These are phyloP conservation scores for Sebastes fasciatus DNA, from an alignment of 2,113 vertebrate species.

Conservation along the genomic window DNA sequence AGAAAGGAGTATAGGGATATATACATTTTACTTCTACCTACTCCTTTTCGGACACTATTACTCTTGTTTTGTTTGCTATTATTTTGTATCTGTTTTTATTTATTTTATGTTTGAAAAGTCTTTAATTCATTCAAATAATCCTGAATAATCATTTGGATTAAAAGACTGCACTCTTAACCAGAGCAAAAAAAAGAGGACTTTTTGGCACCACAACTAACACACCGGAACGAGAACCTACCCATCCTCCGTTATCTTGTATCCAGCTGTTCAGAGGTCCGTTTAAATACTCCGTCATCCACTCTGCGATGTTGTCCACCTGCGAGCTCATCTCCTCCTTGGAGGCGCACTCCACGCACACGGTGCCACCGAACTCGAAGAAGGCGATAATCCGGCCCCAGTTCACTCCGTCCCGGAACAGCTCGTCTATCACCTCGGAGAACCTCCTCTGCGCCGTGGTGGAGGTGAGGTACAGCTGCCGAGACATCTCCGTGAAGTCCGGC, in stretches of 20 bases:
- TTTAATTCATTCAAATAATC: slow-evolving; percentile 55
- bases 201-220: slow-evolving; percentile 37
- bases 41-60: no score
- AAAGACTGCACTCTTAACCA: slow-evolving; percentile 22
- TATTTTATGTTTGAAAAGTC: no score
- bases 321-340: slow-evolving; percentile 92
- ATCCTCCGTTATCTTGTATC: slow-evolving; percentile 99
- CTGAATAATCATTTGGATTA: slow-evolving; percentile 72
- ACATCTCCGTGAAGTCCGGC: slow-evolving; percentile 95
- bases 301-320: slow-evolving; percentile 92
- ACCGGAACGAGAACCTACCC: slow-evolving; percentile 87
- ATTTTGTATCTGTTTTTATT: no score
- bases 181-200: slow-evolving; percentile 34
- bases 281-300: slow-evolving; percentile 99
- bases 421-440: slow-evolving; percentile 95
- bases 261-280: slow-evolving; percentile 93
- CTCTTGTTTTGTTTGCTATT: no score
- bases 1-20: no score
- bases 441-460: slow-evolving; percentile 89
- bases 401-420: slow-evolving; percentile 97
- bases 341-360: slow-evolving; percentile 95
- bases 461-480: slow-evolving; percentile 93
- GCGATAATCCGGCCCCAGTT: slow-evolving; percentile 99
- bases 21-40: no score
- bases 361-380: slow-evolving; percentile 97